Evolutionary conservation across 2,888 invertebrate species (phyloP).

Genomic region (Unio pictorum): DNA sequence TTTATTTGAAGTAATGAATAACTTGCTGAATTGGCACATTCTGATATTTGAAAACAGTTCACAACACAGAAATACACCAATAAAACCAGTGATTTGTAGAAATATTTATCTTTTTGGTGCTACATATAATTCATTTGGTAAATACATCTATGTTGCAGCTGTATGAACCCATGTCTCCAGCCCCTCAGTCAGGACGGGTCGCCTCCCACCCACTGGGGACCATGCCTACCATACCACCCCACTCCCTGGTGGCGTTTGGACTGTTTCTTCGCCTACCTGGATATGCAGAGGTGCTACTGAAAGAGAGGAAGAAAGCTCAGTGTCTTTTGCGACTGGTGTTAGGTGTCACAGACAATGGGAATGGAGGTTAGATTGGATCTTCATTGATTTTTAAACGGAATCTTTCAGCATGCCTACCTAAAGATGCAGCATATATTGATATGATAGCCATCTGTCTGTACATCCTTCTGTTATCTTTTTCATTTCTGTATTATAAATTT

Average conservation of each 20-base stretch:
- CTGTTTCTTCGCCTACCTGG: slow-evolving; percentile 90
- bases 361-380: slow-evolving; percentile 78
- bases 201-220: slow-evolving; percentile 31
- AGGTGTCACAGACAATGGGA: slow-evolving; percentile 92
- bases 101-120: neutral
- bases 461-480: too few relatives aligned
- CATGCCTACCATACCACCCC: slow-evolving; percentile 78
- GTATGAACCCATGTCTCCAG: slow-evolving; percentile 59
- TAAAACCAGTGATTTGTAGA: too few relatives aligned
- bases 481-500: too few relatives aligned
- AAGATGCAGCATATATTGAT: too few relatives aligned
- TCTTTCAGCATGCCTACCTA: too few relatives aligned
- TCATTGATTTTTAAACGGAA: too few relatives aligned
- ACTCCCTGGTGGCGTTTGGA: slow-evolving; percentile 92
- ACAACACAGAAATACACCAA: too few relatives aligned
- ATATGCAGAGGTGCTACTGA: slow-evolving; percentile 90
- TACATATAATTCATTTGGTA: neutral
- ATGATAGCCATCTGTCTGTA: too few relatives aligned
- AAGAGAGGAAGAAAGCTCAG: slow-evolving; percentile 85
- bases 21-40: too few relatives aligned
- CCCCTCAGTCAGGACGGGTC: slow-evolving; percentile 34
- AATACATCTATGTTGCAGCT: slow-evolving; percentile 26
- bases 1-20: too few relatives aligned
- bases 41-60: too few relatives aligned
- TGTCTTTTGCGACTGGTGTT: slow-evolving; percentile 88